A percentile compares a stretch with the other conserved stretches of the same genome.
Conservation (phyloP, 30 jellyfish, hydroid and myxozoan genomes). For the Rhopilema esculentum region DNA sequence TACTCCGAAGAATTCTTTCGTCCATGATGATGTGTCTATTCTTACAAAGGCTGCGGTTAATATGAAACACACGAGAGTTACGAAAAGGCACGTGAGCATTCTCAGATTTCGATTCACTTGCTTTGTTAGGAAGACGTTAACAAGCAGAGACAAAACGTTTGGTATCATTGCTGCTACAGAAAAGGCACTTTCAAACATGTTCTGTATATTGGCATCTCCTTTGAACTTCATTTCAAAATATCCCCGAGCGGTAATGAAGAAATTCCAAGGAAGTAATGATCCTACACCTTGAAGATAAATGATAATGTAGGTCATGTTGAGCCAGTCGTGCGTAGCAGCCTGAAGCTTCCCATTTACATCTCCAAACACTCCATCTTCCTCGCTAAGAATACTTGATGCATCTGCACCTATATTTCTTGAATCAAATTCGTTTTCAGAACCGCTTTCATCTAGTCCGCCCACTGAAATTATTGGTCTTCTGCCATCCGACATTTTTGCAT, state of each 20-base stretch:
- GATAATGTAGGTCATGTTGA: slow-evolving; percentile 79
- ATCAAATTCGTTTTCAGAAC: slow-evolving; percentile 16
- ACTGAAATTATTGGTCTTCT: slow-evolving; percentile 53
- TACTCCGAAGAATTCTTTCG: slow-evolving; percentile 77
- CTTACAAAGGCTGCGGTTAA: slow-evolving; percentile 89
- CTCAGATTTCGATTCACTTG: slow-evolving; percentile 85
- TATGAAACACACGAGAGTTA: slow-evolving; percentile 71
- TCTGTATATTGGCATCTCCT: slow-evolving; percentile 54
- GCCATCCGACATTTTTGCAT: slow-evolving; percentile 6
- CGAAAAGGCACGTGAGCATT: slow-evolving; percentile 68
- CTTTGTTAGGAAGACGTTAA: slow-evolving; percentile 83
- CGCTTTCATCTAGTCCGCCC: slow-evolving; percentile 25
- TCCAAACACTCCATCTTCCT: slow-evolving; percentile 22
- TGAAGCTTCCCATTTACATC: background rate
- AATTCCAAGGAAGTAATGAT: slow-evolving; percentile 97
- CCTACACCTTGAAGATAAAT: slow-evolving; percentile 96
- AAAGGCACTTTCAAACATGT: slow-evolving; percentile 91
- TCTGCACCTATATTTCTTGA: background rate
- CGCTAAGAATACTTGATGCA: slow-evolving; percentile 39
- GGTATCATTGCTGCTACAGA: slow-evolving; percentile 96
- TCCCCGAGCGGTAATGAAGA: slow-evolving; percentile 93
- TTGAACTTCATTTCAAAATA: slow-evolving; percentile 76
- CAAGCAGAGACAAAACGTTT: slow-evolving; percentile 70
- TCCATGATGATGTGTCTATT: slow-evolving; percentile 85
- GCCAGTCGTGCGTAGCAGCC: slow-evolving; percentile 63